Evolutionary conservation across 2,797 vertebrate genomes (phyloP).

Genomic region (Buceros bicornis): DNA sequence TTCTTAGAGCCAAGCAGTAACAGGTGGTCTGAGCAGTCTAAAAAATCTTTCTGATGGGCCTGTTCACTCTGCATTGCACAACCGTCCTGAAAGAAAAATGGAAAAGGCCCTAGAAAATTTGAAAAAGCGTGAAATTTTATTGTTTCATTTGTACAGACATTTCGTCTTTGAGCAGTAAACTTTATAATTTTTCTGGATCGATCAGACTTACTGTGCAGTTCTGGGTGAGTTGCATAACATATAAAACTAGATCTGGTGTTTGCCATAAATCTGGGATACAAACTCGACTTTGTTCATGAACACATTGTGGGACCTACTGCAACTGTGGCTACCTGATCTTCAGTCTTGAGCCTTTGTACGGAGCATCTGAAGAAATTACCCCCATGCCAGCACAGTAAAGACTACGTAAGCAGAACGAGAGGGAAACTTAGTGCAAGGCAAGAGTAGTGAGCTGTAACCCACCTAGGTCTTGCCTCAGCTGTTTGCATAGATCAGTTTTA

Average conservation of each 20-base stretch:
- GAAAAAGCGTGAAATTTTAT: neutral
- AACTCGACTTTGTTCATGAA: neutral
- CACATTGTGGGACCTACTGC: neutral
- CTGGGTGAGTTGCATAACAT: accelerated
- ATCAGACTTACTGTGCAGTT: neutral
- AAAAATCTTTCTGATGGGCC: neutral
- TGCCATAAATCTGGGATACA: neutral
- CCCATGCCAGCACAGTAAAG: neutral
- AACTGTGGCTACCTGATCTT: neutral
- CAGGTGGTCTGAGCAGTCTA: neutral
- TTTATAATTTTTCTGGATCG: neutral
- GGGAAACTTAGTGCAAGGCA: accelerated
- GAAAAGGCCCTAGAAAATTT: neutral
- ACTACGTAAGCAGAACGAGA: neutral
- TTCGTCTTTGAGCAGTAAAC: neutral
- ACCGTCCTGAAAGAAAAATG: neutral
- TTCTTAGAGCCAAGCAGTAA: neutral
- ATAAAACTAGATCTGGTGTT: neutral
- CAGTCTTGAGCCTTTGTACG: neutral
- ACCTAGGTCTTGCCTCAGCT: neutral
- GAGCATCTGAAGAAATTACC: neutral
- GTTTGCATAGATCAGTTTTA: neutral
- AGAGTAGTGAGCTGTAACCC: accelerated
- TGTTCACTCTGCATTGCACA: neutral
- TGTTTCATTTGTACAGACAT: neutral